These are phyloP conservation scores for Nyctalus aviator DNA, from an alignment of 2,797 vertebrate species.

Conservation along the genomic window DNA sequence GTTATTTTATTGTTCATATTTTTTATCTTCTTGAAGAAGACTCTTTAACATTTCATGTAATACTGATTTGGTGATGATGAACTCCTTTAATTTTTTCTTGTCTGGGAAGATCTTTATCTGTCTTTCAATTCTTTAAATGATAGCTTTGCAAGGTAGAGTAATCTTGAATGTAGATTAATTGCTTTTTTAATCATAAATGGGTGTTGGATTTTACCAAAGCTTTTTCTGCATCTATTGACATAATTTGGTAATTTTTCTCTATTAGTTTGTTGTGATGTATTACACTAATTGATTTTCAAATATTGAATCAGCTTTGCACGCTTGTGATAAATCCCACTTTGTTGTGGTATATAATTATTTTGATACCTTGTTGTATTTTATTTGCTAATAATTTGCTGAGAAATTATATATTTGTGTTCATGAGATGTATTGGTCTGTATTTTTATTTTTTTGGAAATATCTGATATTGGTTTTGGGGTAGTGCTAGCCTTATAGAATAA, in stretches of 20 bases:
- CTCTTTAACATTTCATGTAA: background rate
- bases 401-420: background rate
- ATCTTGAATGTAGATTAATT: background rate
- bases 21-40: background rate
- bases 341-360: background rate
- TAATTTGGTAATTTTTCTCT: background rate
- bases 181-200: background rate
- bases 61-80: background rate
- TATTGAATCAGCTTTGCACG: background rate
- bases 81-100: background rate
- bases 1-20: background rate
- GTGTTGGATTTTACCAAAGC: background rate
- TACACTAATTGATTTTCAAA: background rate
- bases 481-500: background rate
- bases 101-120: background rate
- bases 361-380: background rate
- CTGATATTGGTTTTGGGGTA: background rate
- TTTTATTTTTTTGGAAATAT: background rate
- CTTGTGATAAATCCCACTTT: background rate
- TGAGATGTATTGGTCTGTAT: background rate
- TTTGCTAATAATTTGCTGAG: constrained; percentile 16
- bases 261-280: background rate
- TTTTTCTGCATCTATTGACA: background rate
- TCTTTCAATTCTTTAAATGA: background rate
- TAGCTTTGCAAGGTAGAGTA: background rate